phyloP scores from a whole-genome alignment of 2,113 vertebrate species.

The Muntiacus muntjak region DNA sequence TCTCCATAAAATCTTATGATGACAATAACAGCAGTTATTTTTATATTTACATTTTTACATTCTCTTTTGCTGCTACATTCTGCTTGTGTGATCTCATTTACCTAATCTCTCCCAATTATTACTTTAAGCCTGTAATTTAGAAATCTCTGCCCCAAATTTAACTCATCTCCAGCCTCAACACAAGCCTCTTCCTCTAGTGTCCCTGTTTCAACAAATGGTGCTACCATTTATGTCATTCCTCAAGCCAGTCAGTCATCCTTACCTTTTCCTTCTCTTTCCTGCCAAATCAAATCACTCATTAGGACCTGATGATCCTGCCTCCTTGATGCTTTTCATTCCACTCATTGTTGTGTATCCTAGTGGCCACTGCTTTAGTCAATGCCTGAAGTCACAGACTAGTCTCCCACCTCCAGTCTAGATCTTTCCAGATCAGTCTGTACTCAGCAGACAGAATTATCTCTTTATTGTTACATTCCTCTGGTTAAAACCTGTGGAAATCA shows the following conservation, averaged over 20 bases:
- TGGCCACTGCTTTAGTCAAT: neutral
- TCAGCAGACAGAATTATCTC: neutral
- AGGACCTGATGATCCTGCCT: neutral
- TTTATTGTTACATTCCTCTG: neutral
- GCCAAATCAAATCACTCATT: neutral
- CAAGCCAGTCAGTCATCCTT: neutral
- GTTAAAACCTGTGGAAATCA: neutral
- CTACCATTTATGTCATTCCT: neutral
- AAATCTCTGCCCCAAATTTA: neutral
- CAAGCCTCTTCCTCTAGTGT: neutral
- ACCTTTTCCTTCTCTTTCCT: neutral
- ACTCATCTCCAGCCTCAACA: neutral
- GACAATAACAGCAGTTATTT: constrained; percentile 8
- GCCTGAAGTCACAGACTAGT: neutral
- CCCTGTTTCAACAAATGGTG: neutral
- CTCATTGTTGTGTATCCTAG: neutral
- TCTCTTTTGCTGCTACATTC: neutral
- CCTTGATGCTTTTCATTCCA: neutral
- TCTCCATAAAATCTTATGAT: neutral
- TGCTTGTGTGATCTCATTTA: neutral
- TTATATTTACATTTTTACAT: neutral
- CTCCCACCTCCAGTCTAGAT: neutral
- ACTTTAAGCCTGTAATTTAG: constrained; percentile 5
- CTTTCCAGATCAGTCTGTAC: neutral
- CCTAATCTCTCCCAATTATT: neutral